Evolutionary conservation across 1,140 invertebrate genomes (phyloP).

Genomic region (Conus betulinus): DNA sequence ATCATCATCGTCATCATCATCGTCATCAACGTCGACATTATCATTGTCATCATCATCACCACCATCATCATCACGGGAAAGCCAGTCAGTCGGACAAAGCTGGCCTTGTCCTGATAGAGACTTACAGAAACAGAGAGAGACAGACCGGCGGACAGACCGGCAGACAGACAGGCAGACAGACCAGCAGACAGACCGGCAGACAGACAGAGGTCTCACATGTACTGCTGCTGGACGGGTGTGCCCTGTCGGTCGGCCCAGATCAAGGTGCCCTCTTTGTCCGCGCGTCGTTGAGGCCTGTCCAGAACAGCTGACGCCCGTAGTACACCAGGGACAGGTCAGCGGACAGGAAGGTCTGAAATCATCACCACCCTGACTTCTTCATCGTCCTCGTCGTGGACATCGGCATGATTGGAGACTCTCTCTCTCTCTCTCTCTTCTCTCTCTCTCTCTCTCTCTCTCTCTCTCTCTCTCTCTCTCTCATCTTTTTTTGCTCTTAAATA

Average conservation of each 20-base stretch:
- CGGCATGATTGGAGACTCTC: conserved; percentile 27
- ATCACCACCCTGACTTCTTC: conserved; percentile 22
- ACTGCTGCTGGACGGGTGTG: not conserved
- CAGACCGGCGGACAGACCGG: no score
- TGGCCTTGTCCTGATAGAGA: not conserved
- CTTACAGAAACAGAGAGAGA: not conserved
- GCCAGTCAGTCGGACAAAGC: not conserved
- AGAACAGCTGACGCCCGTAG: conserved; percentile 27
- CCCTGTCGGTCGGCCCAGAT: conserved; percentile 32
- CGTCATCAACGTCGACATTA: no score
- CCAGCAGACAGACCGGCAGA: no score
- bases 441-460: conserved; percentile 15
- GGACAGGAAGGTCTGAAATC: conserved; percentile 24
- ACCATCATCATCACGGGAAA: not conserved
- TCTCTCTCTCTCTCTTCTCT: not conserved
- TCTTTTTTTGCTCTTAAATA: conserved; percentile 7
- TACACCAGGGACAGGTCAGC: not conserved
- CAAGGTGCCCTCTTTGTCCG: conserved; percentile 33
- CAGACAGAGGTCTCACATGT: no score
- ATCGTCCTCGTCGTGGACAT: not conserved
- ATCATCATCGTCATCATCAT: no score
- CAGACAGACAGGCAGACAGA: no score
- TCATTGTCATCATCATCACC: no score
- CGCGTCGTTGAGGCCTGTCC: conserved; percentile 54
- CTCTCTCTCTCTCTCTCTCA: conserved; percentile 9